Base-by-base conservation (phyloP, 2,113 vertebrate genomes). In the Datnioides undecimradiatus region DNA sequence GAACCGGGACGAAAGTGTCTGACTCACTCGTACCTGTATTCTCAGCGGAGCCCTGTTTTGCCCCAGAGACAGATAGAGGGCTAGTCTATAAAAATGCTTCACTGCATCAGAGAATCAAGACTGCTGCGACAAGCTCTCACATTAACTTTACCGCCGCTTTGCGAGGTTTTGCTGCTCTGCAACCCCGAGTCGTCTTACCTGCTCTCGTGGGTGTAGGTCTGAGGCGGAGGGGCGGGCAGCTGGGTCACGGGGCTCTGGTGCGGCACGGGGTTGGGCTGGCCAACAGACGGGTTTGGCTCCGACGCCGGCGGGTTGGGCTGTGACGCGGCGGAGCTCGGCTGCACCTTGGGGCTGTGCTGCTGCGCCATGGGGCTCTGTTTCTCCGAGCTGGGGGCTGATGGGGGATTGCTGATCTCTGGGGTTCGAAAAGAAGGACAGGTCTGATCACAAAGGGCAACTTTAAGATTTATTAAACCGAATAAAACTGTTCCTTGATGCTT, bases 321-420 rank as follows among this genome's bases (percentile, higher is more conserved):
- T 5, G 94, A 90, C 58, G 92, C 82, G 46, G 88, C 17, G 0
- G 93, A 57, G 85, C 91, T 92, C 14, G 90, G 81, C 76, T 96
- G 96, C 73, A 89, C 87, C 88, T 95, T 75, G 3, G 96, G 96
- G 79, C 96, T 96, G 93, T 96, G 95, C 90, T 96, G 97, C 85
- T 97, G 97, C 31, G 97, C 96, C 95, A 97, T 79, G 45, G 98
- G 98, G 90, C 98, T 99, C 92, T 97, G 97, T 90, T 98, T 98
- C 93, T 99, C 97, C 0, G 98, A 99, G 91, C 95, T 95, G 80
- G 97, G 96, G 0, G 96, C 98, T 0, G 98, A 98, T 1, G 97
- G 93, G 2, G 97, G 97, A 79, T 97, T 98, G 93, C 94, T 97
- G 81, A 96, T 90, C 91, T 99, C 98, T 98, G 94, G 76, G 74